A percentile compares a stretch with the other conserved stretches of the same genome.
Conservation (phyloP, 1,140 invertebrate species). For the Chelonus insularis region DNA sequence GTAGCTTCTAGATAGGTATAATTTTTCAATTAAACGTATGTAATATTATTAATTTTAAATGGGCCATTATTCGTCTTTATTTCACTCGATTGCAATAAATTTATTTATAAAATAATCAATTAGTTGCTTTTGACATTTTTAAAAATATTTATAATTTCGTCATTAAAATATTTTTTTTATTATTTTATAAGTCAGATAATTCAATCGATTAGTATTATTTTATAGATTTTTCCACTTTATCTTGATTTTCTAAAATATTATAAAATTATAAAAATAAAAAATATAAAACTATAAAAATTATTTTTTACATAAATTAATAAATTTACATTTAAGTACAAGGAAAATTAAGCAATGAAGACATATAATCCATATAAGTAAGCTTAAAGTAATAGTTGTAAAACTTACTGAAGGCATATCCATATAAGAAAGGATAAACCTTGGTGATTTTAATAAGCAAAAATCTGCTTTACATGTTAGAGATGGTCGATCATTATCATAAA, state of each 20-base stretch:
- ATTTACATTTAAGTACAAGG: too few relatives aligned
- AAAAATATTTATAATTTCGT: too few relatives aligned
- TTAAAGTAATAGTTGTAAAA: conserved; percentile 35
- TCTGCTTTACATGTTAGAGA: conserved; percentile 60
- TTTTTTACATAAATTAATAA: neutral
- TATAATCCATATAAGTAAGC: conserved; percentile 33
- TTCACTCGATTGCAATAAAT: too few relatives aligned
- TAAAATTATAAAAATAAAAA: neutral
- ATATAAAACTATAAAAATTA: neutral
- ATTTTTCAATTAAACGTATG: neutral
- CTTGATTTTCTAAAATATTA: neutral
- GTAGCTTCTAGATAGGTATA: conserved; percentile 66
- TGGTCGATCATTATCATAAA: conserved; percentile 71
- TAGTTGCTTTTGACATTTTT: too few relatives aligned
- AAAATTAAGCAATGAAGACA: neutral
- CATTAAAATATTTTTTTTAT: too few relatives aligned
- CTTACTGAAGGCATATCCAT: conserved; percentile 48
- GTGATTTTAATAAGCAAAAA: conserved; percentile 40
- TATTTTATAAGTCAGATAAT: too few relatives aligned
- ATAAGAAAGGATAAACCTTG: conserved; percentile 39
- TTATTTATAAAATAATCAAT: too few relatives aligned
- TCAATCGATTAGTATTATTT: too few relatives aligned
- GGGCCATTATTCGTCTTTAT: too few relatives aligned
- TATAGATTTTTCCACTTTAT: neutral
- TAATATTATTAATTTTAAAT: conserved; percentile 3